These are phyloP conservation scores for Drosophila birchii DNA, from an alignment of 2,888 invertebrate genomes.

Conservation along the genomic window DNA sequence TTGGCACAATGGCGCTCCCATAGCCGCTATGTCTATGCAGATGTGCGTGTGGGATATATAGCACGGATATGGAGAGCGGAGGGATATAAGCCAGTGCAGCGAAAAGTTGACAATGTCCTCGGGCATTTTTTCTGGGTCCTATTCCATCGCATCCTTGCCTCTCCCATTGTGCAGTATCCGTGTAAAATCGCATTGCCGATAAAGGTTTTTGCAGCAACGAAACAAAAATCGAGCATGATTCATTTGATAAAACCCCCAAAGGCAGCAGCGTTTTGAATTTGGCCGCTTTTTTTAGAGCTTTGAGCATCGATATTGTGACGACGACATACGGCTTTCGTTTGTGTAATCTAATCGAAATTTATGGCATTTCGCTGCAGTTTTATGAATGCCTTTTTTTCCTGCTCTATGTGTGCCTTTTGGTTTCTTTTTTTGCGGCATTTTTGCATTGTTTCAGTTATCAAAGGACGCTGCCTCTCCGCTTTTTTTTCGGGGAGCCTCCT, in stretches of 20 bases:
- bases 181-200: constrained; percentile 60
- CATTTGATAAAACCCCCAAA: constrained; percentile 35
- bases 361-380: constrained; percentile 68
- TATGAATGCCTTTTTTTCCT: constrained; percentile 39
- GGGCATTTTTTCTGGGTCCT: constrained; percentile 7
- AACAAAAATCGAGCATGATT: constrained; percentile 49
- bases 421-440: not conserved
- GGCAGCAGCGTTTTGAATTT: constrained; percentile 46
- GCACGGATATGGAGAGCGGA: constrained; percentile 11
- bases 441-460: constrained; percentile 27
- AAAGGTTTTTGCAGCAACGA: constrained; percentile 42
- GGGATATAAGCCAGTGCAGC: constrained; percentile 57
- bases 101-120: constrained; percentile 51
- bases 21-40: constrained; percentile 20
- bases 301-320: constrained; percentile 58
- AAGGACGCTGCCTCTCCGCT: constrained; percentile 12
- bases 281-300: constrained; percentile 35
- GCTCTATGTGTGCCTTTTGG: not conserved
- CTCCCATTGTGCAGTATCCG: constrained; percentile 21
- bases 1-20: constrained; percentile 61
- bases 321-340: constrained; percentile 53
- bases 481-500: not conserved
- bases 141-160: not conserved
- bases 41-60: constrained; percentile 23
- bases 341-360: constrained; percentile 82